Base-by-base conservation (phyloP, 2,113 vertebrate species). In the Mastomys coucha region DNA sequence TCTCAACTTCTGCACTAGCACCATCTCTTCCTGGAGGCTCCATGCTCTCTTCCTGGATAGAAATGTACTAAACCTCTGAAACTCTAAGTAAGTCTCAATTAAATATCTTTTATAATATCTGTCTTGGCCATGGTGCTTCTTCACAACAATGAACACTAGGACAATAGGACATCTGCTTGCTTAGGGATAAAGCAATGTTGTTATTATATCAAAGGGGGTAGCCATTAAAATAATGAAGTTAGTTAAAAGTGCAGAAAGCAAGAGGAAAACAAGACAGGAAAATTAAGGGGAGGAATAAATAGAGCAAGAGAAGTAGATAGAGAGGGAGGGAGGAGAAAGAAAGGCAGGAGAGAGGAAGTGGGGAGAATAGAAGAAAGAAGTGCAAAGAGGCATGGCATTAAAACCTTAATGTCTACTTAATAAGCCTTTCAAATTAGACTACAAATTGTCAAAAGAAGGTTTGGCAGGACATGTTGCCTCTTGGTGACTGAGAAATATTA, bases 401-500 rank as follows among this genome's bases (percentile, higher is more conserved):
- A 94, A 89, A 88, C 14, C 4, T 1, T 19, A 22, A 16, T 87
- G 7, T 5, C 16, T 88, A 28, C 42, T 97, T 49, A 45, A 49
- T 80, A 95, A 60, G 33, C 12, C 45, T 88, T 95, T 81, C 20
- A 89, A 16, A 0, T 11, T 67, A n/a, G 36, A 78, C 10, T 65
- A 82, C 8, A 58, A 8, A 42, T 33, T 39, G 36, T 78, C 67
- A 76, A 87, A 70, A n/a, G 67, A 75, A 58, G 20, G 51, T 53
- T 70, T 73, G 42, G n/a, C 31, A 89, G 4, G 39, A 67, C 16
- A 5, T 56, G 93, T 92, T 89, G 28, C 17, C 85, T 89, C 53
- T 93, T 56, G 13, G 51, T 86, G 16, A 88, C n/a, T 88, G 8
- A 36, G 75, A 20, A 2, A 4, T 92, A 93, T 86, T 93, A 63